These are phyloP conservation scores for Heliconius hewitsoni DNA, from an alignment of 1,140 invertebrate genomes.

Conservation along the genomic window DNA sequence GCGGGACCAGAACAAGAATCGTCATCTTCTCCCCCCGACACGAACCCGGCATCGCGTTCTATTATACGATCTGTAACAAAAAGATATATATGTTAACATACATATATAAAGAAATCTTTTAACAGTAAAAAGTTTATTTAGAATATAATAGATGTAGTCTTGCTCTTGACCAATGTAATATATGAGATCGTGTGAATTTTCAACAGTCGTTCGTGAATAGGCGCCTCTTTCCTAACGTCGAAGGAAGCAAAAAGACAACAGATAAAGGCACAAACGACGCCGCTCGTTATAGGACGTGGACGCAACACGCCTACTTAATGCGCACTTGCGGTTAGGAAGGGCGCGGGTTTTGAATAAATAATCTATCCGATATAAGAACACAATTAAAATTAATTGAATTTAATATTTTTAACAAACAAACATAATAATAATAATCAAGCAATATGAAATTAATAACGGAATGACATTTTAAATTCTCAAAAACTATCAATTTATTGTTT, in stretches of 20 bases:
- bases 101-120: background rate
- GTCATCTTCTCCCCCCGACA: constrained; percentile 86
- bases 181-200: constrained; percentile 25
- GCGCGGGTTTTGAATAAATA: constrained; percentile 9
- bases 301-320: constrained; percentile 46
- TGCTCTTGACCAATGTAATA: background rate
- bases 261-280: constrained; percentile 54
- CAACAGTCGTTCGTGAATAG: constrained; percentile 28
- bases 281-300: constrained; percentile 53
- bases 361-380: background rate
- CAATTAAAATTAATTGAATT: no score
- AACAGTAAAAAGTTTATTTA: background rate
- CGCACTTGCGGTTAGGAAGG: constrained; percentile 20
- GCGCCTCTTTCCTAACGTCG: constrained; percentile 33
- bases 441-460: no score
- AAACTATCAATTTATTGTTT: no score
- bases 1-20: constrained; percentile 85
- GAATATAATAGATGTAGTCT: background rate
- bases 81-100: constrained; percentile 24
- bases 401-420: no score
- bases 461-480: no score
- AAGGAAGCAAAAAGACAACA: constrained; percentile 54
- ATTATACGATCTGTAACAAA: constrained; percentile 78
- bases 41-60: constrained; percentile 87
- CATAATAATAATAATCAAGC: no score